Percentiles rank a stretch among this genome's conserved stretches.
phyloP scores from a whole-genome alignment of 1,140 invertebrate genomes.

The Trypoxylus dichotomus region DNA sequence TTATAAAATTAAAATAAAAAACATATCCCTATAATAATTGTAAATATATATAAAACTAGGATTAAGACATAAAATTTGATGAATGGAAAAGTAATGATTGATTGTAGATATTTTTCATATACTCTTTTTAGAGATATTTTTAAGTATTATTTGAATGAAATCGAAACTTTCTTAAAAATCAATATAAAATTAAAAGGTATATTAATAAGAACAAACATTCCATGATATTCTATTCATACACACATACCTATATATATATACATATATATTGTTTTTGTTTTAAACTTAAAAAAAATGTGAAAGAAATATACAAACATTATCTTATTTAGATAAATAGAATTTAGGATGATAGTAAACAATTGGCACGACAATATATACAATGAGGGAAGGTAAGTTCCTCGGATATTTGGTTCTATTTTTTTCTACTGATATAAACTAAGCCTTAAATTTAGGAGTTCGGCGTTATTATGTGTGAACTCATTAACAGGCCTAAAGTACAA shows the following conservation, averaged over 20 bases:
- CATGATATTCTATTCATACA: not conserved
- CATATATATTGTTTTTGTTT: not conserved
- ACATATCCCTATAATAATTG: conserved; percentile 18
- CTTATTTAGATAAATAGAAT: not conserved
- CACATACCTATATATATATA: not conserved
- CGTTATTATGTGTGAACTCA: conserved; percentile 12
- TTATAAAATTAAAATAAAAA: not conserved
- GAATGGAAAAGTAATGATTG: conserved; percentile 10
- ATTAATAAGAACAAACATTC: not conserved
- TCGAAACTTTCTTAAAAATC: not conserved
- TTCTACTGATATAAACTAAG: conserved; percentile 14
- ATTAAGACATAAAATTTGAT: conserved; percentile 21
- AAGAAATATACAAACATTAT: not conserved
- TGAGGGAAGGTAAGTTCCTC: conserved; percentile 22
- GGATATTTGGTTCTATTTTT: conserved; percentile 7
- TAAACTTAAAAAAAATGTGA: not conserved
- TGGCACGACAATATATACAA: conserved; percentile 19
- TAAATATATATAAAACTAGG: conserved; percentile 12
- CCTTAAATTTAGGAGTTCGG: conserved; percentile 13
- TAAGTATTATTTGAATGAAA: not conserved
- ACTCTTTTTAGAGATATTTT: conserved; percentile 10
- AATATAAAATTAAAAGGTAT: not conserved
- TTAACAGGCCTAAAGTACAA: conserved; percentile 23
- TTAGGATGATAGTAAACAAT: not conserved
- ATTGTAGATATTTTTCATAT: conserved; percentile 26